Evolutionary conservation across 2,888 invertebrate species (phyloP), one percentile per base, ranked within the genome.

Genomic region (Drosophila emarginata): DNA sequence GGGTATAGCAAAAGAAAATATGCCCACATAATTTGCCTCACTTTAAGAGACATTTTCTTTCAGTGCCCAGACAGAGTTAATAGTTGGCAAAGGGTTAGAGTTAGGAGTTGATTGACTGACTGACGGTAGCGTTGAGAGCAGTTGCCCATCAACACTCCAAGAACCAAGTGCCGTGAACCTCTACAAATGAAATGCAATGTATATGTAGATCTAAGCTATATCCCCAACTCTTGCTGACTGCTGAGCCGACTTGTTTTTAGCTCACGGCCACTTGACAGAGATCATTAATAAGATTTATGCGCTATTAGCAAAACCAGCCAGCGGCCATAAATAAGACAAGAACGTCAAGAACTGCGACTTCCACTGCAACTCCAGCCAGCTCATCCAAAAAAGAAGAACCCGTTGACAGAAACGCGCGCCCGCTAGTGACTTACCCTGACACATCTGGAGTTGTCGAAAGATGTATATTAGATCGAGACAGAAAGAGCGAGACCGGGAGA

Each of bases 211-310:
- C 32, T 40, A 18, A 21, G 32, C 9, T 32, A 2, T 32, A 9
- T 21, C 45, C 21, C 21, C 21, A 12, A 18, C 12, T 45, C 21
- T 45, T 11, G 45, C 72, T 61, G 39, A 58, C 26, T 39, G 57
- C 28, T 36, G 58, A 63, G n/a, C n/a, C n/a, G n/a, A n/a, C 62
- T 63, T 58, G 51, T 54, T 58, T 61, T 62, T 64, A 59, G 74
- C 74, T 75, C 70, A 67, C 60, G 80, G 83, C 68, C 81, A 88
- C 87, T 88, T 90, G 90, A 89, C 89, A 90, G 59, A 88, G 88
- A 87, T 89, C 86, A 88, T 90, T 90, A 88, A 89, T 76, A 89
- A 89, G 89, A 89, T 90, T 89, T 88, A 90, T 89, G 85, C 81
- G 80, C 87, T 83, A 89, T 90, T 89, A 89, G 90, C 84, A 79